Evolutionary conservation across 2,888 invertebrate genomes (phyloP).

Genomic region (Synanthedon andrenaeformis): DNA sequence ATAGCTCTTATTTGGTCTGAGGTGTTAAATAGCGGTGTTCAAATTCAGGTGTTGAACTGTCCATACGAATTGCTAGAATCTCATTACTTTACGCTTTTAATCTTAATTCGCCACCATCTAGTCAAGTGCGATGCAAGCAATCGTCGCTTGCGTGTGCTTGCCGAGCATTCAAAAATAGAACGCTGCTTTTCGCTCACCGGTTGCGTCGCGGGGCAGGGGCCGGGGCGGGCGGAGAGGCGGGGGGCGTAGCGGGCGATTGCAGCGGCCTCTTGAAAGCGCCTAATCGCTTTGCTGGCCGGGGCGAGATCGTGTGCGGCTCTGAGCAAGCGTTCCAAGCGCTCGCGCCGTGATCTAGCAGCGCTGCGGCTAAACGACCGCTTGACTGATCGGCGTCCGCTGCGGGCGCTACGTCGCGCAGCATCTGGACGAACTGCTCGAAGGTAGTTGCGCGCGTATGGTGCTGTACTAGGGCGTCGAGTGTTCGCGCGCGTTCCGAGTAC

Average conservation of each 20-base stretch:
- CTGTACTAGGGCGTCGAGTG: conserved; percentile 85
- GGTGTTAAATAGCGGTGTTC: too few relatives aligned
- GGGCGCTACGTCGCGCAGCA: conserved; percentile 44
- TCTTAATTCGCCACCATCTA: too few relatives aligned
- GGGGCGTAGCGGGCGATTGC: conserved; percentile 22
- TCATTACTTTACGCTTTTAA: too few relatives aligned
- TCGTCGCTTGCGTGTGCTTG: too few relatives aligned
- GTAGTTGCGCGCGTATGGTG: conserved; percentile 89
- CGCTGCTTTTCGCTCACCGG: conserved; percentile 30
- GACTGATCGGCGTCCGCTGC: conserved; percentile 27
- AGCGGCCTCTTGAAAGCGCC: conserved; percentile 73
- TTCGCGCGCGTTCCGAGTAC: conserved; percentile 90
- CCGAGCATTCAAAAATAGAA: too few relatives aligned
- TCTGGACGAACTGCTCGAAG: conserved; percentile 82
- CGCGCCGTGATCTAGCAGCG: conserved; percentile 70
- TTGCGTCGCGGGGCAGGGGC: conserved; percentile 30
- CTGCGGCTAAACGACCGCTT: conserved; percentile 68
- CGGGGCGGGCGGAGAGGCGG: conserved; percentile 18
- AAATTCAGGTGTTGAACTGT: too few relatives aligned
- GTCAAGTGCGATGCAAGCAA: too few relatives aligned
- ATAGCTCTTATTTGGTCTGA: too few relatives aligned
- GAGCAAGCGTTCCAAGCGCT: conserved; percentile 37
- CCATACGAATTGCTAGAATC: too few relatives aligned
- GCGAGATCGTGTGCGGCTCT: conserved; percentile 61
- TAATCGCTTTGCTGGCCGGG: conserved; percentile 77